phyloP scores from a whole-genome alignment of 2,888 invertebrate species.

The Hirudinaria manillensis region DNA sequence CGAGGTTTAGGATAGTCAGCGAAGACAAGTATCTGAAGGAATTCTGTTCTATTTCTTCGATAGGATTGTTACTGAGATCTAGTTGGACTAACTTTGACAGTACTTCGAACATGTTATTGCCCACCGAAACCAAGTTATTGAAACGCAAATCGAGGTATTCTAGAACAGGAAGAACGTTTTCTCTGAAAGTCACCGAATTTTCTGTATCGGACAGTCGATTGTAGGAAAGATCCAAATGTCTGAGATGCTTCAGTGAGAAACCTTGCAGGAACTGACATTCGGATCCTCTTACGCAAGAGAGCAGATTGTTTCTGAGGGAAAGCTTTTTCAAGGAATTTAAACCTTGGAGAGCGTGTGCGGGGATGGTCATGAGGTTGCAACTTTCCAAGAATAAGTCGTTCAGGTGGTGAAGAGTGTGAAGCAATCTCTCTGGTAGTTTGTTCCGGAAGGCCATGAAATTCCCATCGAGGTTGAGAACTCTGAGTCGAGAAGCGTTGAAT shows the following conservation, averaged over 20 bases:
- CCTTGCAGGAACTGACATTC: constrained; percentile 31
- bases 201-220: constrained; percentile 29
- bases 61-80: constrained; percentile 33
- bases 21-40: constrained; percentile 24
- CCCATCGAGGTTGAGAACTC: constrained; percentile 30
- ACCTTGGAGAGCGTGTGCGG: constrained; percentile 30
- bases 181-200: constrained; percentile 25
- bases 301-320: constrained; percentile 27
- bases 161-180: constrained; percentile 25
- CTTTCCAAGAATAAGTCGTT: constrained; percentile 29
- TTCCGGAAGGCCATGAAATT: constrained; percentile 32
- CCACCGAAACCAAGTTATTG: constrained; percentile 22
- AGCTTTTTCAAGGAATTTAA: constrained; percentile 26
- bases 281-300: constrained; percentile 30
- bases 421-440: constrained; percentile 27
- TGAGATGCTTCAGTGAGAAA: constrained; percentile 23
- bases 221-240: constrained; percentile 32
- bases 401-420: constrained; percentile 31
- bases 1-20: constrained; percentile 30
- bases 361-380: constrained; percentile 32
- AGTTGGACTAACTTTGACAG: constrained; percentile 27
- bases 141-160: constrained; percentile 25
- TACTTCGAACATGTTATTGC: constrained; percentile 25
- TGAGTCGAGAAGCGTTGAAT: constrained; percentile 24
- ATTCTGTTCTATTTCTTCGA: constrained; percentile 27